Percentiles rank a stretch among this genome's conserved stretches.
phyloP scores from a whole-genome alignment of 2,888 invertebrate genomes.

The Boloria selene region DNA sequence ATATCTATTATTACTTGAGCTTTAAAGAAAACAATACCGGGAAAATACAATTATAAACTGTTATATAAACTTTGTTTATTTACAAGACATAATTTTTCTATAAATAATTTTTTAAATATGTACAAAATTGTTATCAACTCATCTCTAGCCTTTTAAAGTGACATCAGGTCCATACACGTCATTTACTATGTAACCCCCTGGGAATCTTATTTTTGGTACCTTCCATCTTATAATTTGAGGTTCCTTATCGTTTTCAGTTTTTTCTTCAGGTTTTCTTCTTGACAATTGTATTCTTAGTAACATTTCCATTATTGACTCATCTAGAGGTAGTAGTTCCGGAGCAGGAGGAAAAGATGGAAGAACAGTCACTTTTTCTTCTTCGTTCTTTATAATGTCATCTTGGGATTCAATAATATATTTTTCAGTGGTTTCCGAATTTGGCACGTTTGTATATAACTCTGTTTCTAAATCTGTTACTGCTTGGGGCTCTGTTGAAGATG shows the following conservation, averaged over 20 bases:
- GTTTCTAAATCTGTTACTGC: too few species aligned
- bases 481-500: background rate
- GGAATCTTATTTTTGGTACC: conserved; percentile 2
- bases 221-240: background rate
- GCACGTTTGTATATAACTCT: background rate
- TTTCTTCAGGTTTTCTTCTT: background rate
- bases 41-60: too few species aligned
- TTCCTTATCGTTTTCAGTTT: background rate
- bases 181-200: background rate
- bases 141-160: background rate
- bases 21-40: too few species aligned
- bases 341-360: background rate
- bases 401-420: background rate
- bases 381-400: background rate
- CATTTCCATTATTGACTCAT: background rate
- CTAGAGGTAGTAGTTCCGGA: conserved; percentile 4
- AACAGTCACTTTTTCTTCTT: background rate
- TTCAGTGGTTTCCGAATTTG: background rate
- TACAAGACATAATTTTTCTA: background rate
- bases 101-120: background rate
- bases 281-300: background rate
- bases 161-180: conserved; percentile 4
- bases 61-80: too few species aligned
- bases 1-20: too few species aligned
- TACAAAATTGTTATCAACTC: background rate